A percentile compares a stretch with the other conserved stretches of the same genome.
These are phyloP conservation scores for Cheumatopsyche charites DNA, from an alignment of 1,140 invertebrate genomes.

Conservation along the genomic window DNA sequence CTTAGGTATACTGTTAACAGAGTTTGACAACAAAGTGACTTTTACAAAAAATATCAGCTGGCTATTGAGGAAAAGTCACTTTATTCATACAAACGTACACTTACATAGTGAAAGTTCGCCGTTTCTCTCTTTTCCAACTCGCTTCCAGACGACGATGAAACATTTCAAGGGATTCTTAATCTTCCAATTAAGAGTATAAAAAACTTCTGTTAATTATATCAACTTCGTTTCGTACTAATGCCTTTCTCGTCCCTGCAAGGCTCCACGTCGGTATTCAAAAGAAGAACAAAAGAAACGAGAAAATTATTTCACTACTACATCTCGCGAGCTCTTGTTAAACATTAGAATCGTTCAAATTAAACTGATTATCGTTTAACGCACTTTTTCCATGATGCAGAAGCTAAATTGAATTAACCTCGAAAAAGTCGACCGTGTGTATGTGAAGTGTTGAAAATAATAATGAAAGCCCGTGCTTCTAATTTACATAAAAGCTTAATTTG, in stretches of 20 bases:
- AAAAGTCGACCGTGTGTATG: no score
- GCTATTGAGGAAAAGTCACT: conserved; percentile 19
- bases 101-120: neutral
- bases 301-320: no score
- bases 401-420: no score
- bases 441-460: no score
- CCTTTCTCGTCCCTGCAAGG: neutral
- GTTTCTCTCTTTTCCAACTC: neutral
- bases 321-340: no score
- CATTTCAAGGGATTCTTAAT: conserved; percentile 23
- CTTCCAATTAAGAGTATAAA: conserved; percentile 24
- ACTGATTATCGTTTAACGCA: no score
- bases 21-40: conserved; percentile 17
- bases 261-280: neutral
- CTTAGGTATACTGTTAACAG: neutral
- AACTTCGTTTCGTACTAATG: conserved; percentile 1
- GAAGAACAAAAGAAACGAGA: no score
- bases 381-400: no score
- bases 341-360: no score
- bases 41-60: neutral
- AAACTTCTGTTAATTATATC: conserved; percentile 23
- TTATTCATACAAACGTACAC: conserved; percentile 1
- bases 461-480: neutral
- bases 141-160: conserved; percentile 5
- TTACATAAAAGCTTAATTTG: conserved; percentile 23